A percentile compares a stretch with the other conserved stretches of the same genome.
Conservation (phyloP, 2,888 invertebrate species). For the Ormyrus labotus region DNA sequence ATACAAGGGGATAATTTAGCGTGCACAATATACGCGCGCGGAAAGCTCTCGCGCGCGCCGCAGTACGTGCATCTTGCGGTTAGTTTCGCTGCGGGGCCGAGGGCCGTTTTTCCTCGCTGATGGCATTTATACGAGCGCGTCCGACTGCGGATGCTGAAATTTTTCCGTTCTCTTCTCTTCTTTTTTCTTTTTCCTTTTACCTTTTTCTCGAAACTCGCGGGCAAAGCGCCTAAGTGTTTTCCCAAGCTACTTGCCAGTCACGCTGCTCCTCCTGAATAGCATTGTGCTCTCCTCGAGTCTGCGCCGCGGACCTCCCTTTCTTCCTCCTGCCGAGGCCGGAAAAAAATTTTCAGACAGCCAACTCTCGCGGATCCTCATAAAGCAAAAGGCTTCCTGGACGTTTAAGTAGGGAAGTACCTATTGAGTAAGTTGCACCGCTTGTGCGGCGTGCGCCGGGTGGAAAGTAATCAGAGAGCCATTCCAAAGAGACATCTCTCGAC, state of each 20-base stretch:
- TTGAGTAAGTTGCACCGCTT: background rate
- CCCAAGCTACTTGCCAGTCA: constrained; percentile 53
- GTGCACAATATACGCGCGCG: too few relatives aligned
- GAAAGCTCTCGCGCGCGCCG: too few relatives aligned
- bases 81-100: too few relatives aligned
- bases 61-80: too few relatives aligned
- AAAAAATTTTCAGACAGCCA: too few relatives aligned
- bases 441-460: background rate
- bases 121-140: constrained; percentile 39
- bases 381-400: too few relatives aligned
- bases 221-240: constrained; percentile 45
- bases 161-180: constrained; percentile 5
- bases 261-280: background rate
- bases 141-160: constrained; percentile 26
- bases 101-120: constrained; percentile 21
- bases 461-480: background rate
- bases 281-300: constrained; percentile 18
- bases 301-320: background rate
- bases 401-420: too few relatives aligned
- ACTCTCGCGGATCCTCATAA: too few relatives aligned
- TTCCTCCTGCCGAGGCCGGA: background rate
- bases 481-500: too few relatives aligned
- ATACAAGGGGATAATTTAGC: too few relatives aligned
- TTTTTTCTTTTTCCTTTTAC: background rate
- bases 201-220: background rate